Evolutionary conservation across 2,797 vertebrate genomes (phyloP).

Genomic region (Fringilla coelebs): DNA sequence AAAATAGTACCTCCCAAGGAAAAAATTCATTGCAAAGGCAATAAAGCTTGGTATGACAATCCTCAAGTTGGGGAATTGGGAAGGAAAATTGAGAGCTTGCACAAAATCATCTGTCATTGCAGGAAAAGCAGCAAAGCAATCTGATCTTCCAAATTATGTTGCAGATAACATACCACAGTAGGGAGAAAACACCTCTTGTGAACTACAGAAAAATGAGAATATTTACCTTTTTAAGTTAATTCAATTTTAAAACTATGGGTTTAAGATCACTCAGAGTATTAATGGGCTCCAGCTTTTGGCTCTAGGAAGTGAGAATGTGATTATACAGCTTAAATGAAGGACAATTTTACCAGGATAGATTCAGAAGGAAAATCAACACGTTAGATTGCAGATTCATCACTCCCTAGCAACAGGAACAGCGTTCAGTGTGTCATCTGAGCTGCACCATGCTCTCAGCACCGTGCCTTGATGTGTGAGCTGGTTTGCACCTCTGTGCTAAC

Average conservation of each 20-base stretch:
- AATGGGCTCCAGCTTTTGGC: not conserved
- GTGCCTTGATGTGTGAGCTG: not conserved
- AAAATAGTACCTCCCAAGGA: slow-evolving; percentile 21
- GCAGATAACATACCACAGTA: not conserved
- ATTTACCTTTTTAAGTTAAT: not conserved
- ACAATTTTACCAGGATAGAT: not conserved
- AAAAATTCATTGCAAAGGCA: not conserved
- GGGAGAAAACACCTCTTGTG: not conserved
- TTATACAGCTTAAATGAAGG: not conserved
- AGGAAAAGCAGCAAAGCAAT: not conserved
- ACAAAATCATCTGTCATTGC: not conserved
- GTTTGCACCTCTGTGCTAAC: not conserved
- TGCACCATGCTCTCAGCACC: not conserved
- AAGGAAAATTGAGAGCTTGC: not conserved
- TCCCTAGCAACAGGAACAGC: not conserved
- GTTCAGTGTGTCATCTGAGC: not conserved
- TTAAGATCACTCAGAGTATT: not conserved
- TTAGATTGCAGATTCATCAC: not conserved
- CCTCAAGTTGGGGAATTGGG: not conserved
- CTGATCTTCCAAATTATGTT: not conserved
- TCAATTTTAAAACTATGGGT: not conserved
- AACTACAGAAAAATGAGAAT: not conserved
- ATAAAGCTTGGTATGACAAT: not conserved
- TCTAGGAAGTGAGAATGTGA: not conserved
- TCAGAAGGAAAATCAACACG: not conserved